Evolutionary conservation across 2,888 invertebrate genomes (phyloP), one percentile per base, ranked within the genome.

Genomic region (Folsomia candida): DNA sequence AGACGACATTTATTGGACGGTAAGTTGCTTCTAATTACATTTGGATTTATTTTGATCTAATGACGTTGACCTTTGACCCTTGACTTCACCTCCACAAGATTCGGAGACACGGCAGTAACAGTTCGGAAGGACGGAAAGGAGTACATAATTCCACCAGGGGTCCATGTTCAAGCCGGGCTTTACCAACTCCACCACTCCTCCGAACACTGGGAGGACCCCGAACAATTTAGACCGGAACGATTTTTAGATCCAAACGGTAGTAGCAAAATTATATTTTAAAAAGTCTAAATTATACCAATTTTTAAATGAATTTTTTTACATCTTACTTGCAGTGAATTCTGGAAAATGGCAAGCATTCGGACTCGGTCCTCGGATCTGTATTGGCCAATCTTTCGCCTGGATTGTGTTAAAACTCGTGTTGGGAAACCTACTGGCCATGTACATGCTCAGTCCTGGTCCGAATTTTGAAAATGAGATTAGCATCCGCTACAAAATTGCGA

Each of bases 1-100:
- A 77, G 51, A 77, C 77, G 4, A 77, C 77, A 20, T 77, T 77
- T 57, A 75, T 77, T 61, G 73, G 75, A 27, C 64, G 76, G 76
- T 76, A 62, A 14, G 51, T 25, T 61, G 22, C 18, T 51, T 65
- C 24, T 28, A 47, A 28, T 27, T 63, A 47, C 51, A 59, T 59
- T 14, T 11, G 29, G 2, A 57, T 9, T 20, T 27, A 65, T 11
- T 59, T 59, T 68, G 9, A 58, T 37, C 54, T 27, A n/a, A 25
- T 37, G 47, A 27, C 14, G n/a, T n/a, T 14, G 6, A 26, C 59
- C 59, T 26, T 28, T 2, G 63, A 18, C n/a, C 24, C 22, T 37
- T 54, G n/a, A 22, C 59, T 66, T 59, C 51, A 28, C 29, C 14
- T 60, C 22, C 63, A 63, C 6, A 25, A 77, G 75, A 24, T 68